These are phyloP conservation scores for Willowsia nigromaculata DNA, from an alignment of 2,888 invertebrate genomes.

Conservation along the genomic window DNA sequence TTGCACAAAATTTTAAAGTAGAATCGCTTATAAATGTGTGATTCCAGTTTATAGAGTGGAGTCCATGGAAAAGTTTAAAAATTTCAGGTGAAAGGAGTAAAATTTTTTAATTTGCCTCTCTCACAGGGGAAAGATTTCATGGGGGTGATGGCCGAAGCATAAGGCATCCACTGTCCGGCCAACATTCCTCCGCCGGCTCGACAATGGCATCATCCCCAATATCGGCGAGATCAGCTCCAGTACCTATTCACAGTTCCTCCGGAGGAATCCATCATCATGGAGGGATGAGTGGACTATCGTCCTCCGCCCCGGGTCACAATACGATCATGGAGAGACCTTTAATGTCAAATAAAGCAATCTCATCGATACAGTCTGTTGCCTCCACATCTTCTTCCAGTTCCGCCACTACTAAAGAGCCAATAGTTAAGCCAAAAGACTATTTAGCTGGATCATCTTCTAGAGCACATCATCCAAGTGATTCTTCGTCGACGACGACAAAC, in stretches of 20 bases:
- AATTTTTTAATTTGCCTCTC: too few species aligned
- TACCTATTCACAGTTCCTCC: slow-evolving; percentile 73
- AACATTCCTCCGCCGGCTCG: slow-evolving; percentile 76
- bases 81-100: too few species aligned
- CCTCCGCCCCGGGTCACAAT: slow-evolving; percentile 68
- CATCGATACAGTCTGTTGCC: slow-evolving; percentile 11
- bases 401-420: slow-evolving; percentile 59
- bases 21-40: too few species aligned
- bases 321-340: slow-evolving; percentile 65
- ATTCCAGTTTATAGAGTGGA: too few species aligned
- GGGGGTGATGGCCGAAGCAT: slow-evolving; percentile 74
- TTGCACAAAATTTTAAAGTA: too few species aligned
- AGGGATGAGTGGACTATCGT: slow-evolving; percentile 58
- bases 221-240: slow-evolving; percentile 77
- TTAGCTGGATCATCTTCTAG: slow-evolving; percentile 27
- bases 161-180: slow-evolving; percentile 73
- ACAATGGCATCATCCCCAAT: slow-evolving; percentile 78
- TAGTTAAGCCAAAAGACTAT: slow-evolving; percentile 68
- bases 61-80: too few species aligned
- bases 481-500: slow-evolving; percentile 13
- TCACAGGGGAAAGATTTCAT: slow-evolving; percentile 74
- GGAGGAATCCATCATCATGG: slow-evolving; percentile 19
- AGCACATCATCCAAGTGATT: slow-evolving; percentile 50
- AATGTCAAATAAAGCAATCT: slow-evolving; percentile 49
- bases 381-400: slow-evolving; percentile 34